Evolutionary conservation across 1,140 invertebrate genomes (phyloP).

Genomic region (Lasioglossum albipes): DNA sequence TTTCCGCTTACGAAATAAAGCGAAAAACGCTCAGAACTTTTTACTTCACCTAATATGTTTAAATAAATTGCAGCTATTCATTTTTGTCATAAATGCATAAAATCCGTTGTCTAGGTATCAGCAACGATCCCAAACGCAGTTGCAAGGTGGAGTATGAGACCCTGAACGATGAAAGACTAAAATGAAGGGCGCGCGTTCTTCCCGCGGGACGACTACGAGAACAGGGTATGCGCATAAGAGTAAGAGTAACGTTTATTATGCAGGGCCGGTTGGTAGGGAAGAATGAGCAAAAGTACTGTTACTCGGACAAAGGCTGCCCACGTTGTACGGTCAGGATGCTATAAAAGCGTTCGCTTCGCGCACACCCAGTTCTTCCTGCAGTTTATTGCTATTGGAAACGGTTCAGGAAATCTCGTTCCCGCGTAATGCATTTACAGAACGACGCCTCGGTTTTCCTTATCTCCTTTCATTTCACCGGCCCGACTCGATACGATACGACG

Average conservation of each 20-base stretch:
- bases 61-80: too few species aligned
- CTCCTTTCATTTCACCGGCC: background rate
- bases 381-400: constrained; percentile 55
- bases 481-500: background rate
- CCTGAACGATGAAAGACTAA: too few species aligned
- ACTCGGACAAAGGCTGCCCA: constrained; percentile 53
- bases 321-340: constrained; percentile 51
- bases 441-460: constrained; percentile 35
- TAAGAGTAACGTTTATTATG: constrained; percentile 36
- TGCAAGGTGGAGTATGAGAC: too few species aligned
- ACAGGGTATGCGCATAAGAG: constrained; percentile 4
- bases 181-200: background rate
- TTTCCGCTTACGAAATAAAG: too few species aligned
- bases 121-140: too few species aligned
- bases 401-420: constrained; percentile 44
- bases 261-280: background rate
- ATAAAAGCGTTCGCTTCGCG: constrained; percentile 38
- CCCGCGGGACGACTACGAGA: too few species aligned
- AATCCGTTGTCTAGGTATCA: too few species aligned
- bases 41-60: too few species aligned
- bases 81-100: too few species aligned
- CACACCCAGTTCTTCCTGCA: constrained; percentile 53
- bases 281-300: constrained; percentile 49
- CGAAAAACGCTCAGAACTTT: too few species aligned
- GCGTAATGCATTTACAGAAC: constrained; percentile 38